phyloP scores from a whole-genome alignment of 2,888 invertebrate species.

The Macrosiphum euphorbiae region DNA sequence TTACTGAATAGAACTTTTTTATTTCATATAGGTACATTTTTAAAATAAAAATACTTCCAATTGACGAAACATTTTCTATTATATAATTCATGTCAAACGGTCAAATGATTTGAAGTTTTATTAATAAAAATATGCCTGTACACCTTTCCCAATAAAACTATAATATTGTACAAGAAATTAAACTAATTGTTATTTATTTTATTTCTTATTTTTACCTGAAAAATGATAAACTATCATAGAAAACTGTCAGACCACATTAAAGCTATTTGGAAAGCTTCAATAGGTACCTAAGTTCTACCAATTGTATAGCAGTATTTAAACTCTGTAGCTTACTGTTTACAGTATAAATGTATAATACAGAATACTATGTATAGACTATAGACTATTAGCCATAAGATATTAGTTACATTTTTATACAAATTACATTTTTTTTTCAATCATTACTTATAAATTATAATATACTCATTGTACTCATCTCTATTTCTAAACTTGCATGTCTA shows the following conservation, averaged over 20 bases:
- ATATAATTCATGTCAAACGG: neutral
- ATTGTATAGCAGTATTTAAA: neutral
- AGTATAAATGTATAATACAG: no score
- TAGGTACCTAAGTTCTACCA: neutral
- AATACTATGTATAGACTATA: no score
- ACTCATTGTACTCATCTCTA: neutral
- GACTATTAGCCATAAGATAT: no score
- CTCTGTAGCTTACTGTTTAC: no score
- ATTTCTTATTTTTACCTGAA: neutral
- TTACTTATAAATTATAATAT: neutral
- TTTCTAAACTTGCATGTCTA: neutral
- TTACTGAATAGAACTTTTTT: neutral
- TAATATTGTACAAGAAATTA: neutral
- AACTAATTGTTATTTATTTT: neutral
- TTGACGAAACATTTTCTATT: neutral
- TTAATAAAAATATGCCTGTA: neutral
- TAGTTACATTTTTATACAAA: no score
- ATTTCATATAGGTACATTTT: neutral
- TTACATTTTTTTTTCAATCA: neutral
- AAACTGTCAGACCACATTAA: neutral
- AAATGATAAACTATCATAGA: neutral
- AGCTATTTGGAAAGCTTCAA: neutral
- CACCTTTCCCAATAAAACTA: neutral
- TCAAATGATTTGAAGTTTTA: neutral
- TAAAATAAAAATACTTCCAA: neutral